Conservation (phyloP, 92 coral and sea anemone genomes). For the Micromussa lordhowensis region DNA sequence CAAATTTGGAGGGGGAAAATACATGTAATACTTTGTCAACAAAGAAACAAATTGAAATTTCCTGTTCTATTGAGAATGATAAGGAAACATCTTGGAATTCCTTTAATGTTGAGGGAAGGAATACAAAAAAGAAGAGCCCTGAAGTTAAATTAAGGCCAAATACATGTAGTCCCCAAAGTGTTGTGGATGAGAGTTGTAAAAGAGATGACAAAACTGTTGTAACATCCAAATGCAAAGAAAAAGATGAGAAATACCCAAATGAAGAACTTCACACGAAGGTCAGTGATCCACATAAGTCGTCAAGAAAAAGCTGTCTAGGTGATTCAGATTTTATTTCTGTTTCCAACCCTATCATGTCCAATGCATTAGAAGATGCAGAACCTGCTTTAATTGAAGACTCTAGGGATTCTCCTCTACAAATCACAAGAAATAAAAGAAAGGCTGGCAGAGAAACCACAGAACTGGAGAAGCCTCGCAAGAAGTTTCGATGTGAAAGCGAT, state of each 20-base stretch:
- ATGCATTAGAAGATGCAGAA: not conserved
- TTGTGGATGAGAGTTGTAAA: not conserved
- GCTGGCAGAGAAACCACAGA: not conserved
- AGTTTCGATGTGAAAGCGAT: slow-evolving; percentile 18
- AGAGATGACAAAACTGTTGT: not conserved
- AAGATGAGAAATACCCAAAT: not conserved
- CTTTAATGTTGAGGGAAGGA: not conserved
- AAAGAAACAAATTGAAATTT: not conserved
- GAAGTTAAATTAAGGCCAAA: not conserved
- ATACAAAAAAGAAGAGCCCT: not conserved
- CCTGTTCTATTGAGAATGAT: not conserved
- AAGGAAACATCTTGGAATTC: not conserved
- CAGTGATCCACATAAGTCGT: not conserved
- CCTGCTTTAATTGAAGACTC: not conserved
- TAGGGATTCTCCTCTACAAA: not conserved
- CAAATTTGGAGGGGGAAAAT: not conserved
- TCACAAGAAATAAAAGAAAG: not conserved
- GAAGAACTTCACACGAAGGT: not conserved
- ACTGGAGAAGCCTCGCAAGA: slow-evolving; percentile 23
- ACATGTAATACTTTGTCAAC: not conserved
- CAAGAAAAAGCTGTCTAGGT: not conserved
- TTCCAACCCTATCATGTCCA: not conserved
- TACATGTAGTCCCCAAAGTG: not conserved
- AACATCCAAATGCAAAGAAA: not conserved
- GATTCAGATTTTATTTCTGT: not conserved